Conservation (phyloP, 2,888 invertebrate species). For the Drosophila robusta region DNA sequence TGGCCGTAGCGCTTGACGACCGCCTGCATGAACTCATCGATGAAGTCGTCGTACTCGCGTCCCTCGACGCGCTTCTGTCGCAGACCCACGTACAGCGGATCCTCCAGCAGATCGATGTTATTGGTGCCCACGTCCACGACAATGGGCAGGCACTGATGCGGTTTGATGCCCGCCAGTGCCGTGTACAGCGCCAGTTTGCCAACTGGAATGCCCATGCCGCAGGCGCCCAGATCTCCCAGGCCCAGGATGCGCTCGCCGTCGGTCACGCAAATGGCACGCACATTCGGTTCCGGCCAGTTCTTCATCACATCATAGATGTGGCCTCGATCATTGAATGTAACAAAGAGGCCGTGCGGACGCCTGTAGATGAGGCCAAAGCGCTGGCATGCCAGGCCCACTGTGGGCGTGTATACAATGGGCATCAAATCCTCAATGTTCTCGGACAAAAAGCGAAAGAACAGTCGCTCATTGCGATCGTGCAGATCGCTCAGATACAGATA, state of each 20-base stretch:
- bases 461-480: constrained; percentile 98
- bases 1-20: constrained; percentile 94
- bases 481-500: constrained; percentile 97
- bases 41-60: constrained; percentile 94
- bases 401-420: constrained; percentile 99
- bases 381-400: constrained; percentile 98
- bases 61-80: constrained; percentile 94
- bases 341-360: constrained; percentile 96
- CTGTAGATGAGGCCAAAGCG: constrained; percentile 98
- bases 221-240: constrained; percentile 97
- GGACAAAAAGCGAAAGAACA: constrained; percentile 96
- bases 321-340: constrained; percentile 97
- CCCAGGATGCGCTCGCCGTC: constrained; percentile 99
- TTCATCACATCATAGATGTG: constrained; percentile 93
- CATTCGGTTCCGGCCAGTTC: constrained; percentile 91
- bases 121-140: constrained; percentile 98
- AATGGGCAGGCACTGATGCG: constrained; percentile 97
- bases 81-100: constrained; percentile 97
- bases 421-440: constrained; percentile 97
- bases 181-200: constrained; percentile 98
- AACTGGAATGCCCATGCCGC: constrained; percentile 98
- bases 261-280: constrained; percentile 95
- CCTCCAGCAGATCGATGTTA: constrained; percentile 94
- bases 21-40: constrained; percentile 99
- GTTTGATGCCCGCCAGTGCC: constrained; percentile 98